Evolutionary conservation across 92 coral and sea anemone genomes (phyloP).

Genomic region (Palythoa caribaeorum): DNA sequence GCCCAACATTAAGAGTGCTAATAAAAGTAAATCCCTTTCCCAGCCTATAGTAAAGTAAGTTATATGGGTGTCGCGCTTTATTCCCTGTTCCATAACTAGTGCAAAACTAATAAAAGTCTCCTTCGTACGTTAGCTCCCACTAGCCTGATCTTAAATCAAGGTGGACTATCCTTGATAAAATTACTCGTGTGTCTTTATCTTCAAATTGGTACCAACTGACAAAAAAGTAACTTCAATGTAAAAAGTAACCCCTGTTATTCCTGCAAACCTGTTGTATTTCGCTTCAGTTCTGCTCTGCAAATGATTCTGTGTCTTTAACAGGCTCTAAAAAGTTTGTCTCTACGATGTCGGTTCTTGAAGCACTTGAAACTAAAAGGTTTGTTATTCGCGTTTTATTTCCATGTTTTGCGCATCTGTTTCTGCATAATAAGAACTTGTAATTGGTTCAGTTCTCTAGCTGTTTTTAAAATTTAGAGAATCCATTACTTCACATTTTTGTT

Average conservation of each 20-base stretch:
- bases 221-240: too few relatives aligned
- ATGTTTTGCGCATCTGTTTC: neutral
- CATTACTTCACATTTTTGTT: neutral
- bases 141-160: too few relatives aligned
- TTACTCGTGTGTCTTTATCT: too few relatives aligned
- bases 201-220: too few relatives aligned
- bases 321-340: slow-evolving; percentile 68
- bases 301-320: neutral
- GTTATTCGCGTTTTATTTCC: neutral
- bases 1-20: too few relatives aligned
- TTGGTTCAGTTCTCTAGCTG: neutral
- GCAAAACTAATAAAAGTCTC: too few relatives aligned
- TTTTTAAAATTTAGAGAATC: neutral
- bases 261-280: neutral
- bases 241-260: neutral
- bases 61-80: too few relatives aligned
- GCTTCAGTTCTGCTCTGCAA: neutral
- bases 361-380: slow-evolving; percentile 71
- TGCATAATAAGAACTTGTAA: neutral
- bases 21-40: too few relatives aligned
- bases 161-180: too few relatives aligned
- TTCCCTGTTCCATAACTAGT: too few relatives aligned
- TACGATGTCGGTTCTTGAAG: slow-evolving; percentile 67
- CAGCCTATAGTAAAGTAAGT: too few relatives aligned
- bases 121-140: too few relatives aligned